phyloP scores from a whole-genome alignment of 2,113 vertebrate species.

The Silurus meridionalis region DNA sequence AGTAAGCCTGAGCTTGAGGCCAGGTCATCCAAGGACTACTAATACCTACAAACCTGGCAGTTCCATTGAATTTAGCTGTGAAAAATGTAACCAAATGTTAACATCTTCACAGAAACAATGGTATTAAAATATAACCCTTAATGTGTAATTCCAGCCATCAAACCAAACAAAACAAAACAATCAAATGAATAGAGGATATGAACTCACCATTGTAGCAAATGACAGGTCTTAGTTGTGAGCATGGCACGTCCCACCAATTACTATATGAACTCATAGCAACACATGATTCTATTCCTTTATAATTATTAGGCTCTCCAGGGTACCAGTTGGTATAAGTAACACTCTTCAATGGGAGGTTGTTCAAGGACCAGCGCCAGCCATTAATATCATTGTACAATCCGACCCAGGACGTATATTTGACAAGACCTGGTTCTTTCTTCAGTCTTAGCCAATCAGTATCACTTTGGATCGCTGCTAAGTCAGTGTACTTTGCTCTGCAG shows the following conservation, averaged over 20 bases:
- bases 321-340: neutral
- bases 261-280: neutral
- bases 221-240: neutral
- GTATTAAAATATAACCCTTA: neutral
- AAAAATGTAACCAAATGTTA: neutral
- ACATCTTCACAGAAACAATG: neutral
- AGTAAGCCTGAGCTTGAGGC: neutral
- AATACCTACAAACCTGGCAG: neutral
- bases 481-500: constrained; percentile 23
- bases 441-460: neutral
- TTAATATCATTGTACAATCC: constrained; percentile 26
- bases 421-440: neutral
- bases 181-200: neutral
- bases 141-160: neutral
- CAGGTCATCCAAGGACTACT: neutral
- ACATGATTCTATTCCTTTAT: neutral
- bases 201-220: neutral
- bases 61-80: neutral
- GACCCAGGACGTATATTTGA: neutral
- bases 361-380: constrained; percentile 40
- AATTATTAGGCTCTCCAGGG: neutral
- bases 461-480: constrained; percentile 22
- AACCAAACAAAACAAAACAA: neutral
- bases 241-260: constrained; percentile 16
- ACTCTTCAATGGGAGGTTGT: neutral